Evolutionary conservation across 2,113 vertebrate genomes (phyloP).

Genomic region (Plestiodon gilberti): DNA sequence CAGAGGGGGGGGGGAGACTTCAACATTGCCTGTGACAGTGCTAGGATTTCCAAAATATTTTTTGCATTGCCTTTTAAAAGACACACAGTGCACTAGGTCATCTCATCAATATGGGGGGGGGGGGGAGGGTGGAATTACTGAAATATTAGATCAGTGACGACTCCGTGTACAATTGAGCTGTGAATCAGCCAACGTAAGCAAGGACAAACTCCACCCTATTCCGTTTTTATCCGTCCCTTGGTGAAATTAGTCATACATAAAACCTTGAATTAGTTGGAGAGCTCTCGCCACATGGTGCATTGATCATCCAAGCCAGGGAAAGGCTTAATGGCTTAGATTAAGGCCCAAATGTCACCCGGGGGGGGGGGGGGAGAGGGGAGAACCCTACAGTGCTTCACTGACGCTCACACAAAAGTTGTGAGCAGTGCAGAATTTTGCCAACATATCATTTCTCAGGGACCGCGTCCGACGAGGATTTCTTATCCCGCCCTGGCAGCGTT

Average conservation of each 20-base stretch:
- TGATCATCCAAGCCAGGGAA: slow-evolving; percentile 22
- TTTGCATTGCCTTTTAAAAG: no score
- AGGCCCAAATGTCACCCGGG: slow-evolving; percentile 2
- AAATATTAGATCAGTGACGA: background rate
- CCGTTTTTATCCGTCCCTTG: slow-evolving; percentile 6
- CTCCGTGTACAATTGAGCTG: background rate
- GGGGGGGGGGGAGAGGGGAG: background rate
- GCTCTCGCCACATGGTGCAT: slow-evolving; percentile 12
- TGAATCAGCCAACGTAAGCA: background rate
- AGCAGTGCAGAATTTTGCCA: slow-evolving; percentile 11
- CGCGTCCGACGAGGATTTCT: slow-evolving; percentile 17
- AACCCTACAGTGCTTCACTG: background rate
- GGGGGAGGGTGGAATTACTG: background rate
- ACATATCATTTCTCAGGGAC: slow-evolving; percentile 37
- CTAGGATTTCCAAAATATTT: background rate
- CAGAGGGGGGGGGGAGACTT: no score
- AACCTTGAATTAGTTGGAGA: background rate
- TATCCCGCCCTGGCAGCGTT: background rate
- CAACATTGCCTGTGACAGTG: no score
- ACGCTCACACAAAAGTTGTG: slow-evolving; percentile 11
- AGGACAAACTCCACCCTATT: background rate
- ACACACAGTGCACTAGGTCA: background rate
- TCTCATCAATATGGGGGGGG: background rate
- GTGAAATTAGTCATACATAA: slow-evolving; percentile 16
- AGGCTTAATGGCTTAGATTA: slow-evolving; percentile 35